phyloP scores from a whole-genome alignment of 2,888 invertebrate species.

The Euplagia quadripunctaria region DNA sequence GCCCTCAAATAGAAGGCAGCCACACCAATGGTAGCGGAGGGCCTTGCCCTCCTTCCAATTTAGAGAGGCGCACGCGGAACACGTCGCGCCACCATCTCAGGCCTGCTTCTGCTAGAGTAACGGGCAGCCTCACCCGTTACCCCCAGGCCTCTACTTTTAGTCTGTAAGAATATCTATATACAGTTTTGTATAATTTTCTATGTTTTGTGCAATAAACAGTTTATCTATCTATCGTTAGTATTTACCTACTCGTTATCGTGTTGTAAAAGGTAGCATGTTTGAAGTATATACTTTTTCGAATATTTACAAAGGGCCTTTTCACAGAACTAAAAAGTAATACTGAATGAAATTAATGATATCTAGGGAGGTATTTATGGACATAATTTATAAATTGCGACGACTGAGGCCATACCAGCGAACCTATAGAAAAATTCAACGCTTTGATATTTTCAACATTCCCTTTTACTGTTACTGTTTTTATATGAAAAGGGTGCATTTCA shows the following conservation, averaged over 20 bases:
- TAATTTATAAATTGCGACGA: constrained; percentile 1
- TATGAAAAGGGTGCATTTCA: background rate
- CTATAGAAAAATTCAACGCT: constrained; percentile 4
- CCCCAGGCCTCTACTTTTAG: too few relatives aligned
- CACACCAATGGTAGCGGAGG: too few relatives aligned
- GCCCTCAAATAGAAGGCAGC: too few relatives aligned
- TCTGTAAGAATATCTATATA: too few relatives aligned
- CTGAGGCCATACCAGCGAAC: background rate
- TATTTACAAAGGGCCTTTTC: background rate
- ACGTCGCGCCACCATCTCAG: too few relatives aligned
- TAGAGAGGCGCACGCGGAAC: too few relatives aligned
- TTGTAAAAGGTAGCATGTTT: background rate
- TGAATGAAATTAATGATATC: constrained; percentile 2
- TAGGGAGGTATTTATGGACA: background rate
- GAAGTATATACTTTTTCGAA: background rate
- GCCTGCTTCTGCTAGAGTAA: too few relatives aligned
- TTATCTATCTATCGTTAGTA: background rate
- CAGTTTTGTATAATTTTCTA: too few relatives aligned
- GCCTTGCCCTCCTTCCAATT: too few relatives aligned
- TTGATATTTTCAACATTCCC: background rate
- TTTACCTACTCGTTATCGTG: background rate
- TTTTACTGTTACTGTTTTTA: background rate
- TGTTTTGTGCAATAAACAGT: too few relatives aligned
- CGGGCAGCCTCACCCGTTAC: too few relatives aligned
- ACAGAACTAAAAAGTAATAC: background rate